Conservation (phyloP, 2,888 invertebrate species). For the Nasonia oneida region DNA sequence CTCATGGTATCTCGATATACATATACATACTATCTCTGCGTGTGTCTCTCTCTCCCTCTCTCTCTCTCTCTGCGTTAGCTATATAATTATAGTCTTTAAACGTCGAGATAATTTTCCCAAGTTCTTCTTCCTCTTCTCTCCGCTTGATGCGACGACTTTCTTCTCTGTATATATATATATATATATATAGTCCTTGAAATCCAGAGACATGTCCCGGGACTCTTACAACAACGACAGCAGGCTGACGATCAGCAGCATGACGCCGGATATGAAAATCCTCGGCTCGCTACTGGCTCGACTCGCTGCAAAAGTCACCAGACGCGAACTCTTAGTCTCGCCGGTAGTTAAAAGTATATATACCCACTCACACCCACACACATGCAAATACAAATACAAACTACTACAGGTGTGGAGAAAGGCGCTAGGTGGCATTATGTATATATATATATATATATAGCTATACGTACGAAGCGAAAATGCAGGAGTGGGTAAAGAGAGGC, state of each 20-base stretch:
- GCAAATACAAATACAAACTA: neutral
- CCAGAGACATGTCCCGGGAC: conserved; percentile 21
- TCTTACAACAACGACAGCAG: conserved; percentile 66
- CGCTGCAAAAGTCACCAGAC: conserved; percentile 65
- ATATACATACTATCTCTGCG: neutral
- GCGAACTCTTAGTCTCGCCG: neutral
- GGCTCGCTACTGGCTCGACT: conserved; percentile 64
- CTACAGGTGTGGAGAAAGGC: neutral
- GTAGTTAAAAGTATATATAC: neutral
- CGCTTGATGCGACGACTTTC: neutral
- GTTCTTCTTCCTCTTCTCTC: neutral
- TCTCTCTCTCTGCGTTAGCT: neutral
- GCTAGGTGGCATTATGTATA: neutral
- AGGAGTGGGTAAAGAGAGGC: conserved; percentile 15
- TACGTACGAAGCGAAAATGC: neutral
- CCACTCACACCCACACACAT: neutral
- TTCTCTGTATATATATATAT: too few relatives aligned
- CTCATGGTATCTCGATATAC: conserved; percentile 2
- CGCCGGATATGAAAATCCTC: conserved; percentile 65
- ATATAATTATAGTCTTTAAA: conserved; percentile 5
- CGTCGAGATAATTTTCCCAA: conserved; percentile 41
- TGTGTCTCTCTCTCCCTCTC: too few relatives aligned
- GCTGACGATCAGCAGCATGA: conserved; percentile 64
- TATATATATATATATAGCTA: neutral
- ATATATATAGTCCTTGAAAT: neutral